Percentiles rank a stretch among this genome's conserved stretches.
These are phyloP conservation scores for Ciona savignyi DNA, from an alignment of 23 tunicate species.

Conservation along the genomic window DNA sequence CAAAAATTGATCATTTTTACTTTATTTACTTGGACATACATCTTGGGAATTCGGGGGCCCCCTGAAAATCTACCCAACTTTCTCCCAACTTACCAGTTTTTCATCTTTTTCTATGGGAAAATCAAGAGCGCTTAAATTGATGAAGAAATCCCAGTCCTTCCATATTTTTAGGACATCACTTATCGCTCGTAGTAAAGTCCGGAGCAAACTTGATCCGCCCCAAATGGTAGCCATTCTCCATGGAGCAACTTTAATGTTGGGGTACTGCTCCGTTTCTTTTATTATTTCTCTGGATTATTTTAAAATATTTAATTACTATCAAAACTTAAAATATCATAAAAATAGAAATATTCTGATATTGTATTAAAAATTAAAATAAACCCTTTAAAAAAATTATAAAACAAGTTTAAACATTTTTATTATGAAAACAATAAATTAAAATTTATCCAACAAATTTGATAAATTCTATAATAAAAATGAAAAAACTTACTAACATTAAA, in stretches of 20 bases:
- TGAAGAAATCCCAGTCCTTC: constrained; percentile 97
- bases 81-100: constrained; percentile 45
- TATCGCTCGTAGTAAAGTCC: constrained; percentile 76
- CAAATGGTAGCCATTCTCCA: constrained; percentile 99
- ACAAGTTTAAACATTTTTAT: background rate
- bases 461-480: background rate
- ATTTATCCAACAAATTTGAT: background rate
- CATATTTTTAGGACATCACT: constrained; percentile 50
- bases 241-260: constrained; percentile 77
- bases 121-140: constrained; percentile 90
- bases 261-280: constrained; percentile 34
- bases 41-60: no score
- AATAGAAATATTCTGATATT: no score
- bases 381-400: no score
- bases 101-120: constrained; percentile 90
- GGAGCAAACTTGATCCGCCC: constrained; percentile 96
- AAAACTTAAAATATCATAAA: no score
- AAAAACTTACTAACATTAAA: background rate
- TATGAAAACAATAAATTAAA: background rate
- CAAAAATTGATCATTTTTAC: no score
- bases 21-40: no score
- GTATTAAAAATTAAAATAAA: no score
- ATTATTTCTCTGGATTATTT: constrained; percentile 42
- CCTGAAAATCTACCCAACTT: background rate
- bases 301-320: constrained; percentile 1